Conservation (phyloP, 1,140 invertebrate genomes). For the Cydia strobilella region DNA sequence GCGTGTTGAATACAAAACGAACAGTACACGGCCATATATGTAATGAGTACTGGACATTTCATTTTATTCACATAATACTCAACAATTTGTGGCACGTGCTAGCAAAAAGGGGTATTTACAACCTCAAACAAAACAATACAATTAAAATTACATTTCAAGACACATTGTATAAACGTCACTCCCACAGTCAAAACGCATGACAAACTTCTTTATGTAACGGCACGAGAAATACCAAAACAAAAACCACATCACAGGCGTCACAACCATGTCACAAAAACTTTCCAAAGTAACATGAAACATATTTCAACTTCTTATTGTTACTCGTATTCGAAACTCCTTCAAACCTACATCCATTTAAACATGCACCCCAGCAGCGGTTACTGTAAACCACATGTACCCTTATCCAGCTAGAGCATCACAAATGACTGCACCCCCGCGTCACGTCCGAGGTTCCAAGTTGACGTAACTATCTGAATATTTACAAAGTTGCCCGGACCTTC, state of each 20-base stretch:
- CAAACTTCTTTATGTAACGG: too few relatives aligned
- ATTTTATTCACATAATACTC: neutral
- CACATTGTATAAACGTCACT: neutral
- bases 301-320: neutral
- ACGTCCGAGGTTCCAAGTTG: constrained; percentile 56
- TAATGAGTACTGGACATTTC: constrained; percentile 13
- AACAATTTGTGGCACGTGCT: constrained; percentile 3
- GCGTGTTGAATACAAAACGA: constrained; percentile 28
- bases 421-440: constrained; percentile 45
- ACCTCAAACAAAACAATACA: neutral
- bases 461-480: constrained; percentile 69
- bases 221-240: too few relatives aligned
- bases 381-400: constrained; percentile 16
- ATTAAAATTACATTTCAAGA: neutral
- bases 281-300: neutral
- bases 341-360: neutral
- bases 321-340: neutral
- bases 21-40: constrained; percentile 2
- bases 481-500: constrained; percentile 47
- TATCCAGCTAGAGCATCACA: constrained; percentile 33
- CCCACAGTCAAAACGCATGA: too few relatives aligned
- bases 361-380: neutral
- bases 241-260: too few relatives aligned
- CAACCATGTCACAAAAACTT: too few relatives aligned
- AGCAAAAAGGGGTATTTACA: neutral